phyloP scores from a whole-genome alignment of 2,797 vertebrate species.

The Brachyalestes nurse region DNA sequence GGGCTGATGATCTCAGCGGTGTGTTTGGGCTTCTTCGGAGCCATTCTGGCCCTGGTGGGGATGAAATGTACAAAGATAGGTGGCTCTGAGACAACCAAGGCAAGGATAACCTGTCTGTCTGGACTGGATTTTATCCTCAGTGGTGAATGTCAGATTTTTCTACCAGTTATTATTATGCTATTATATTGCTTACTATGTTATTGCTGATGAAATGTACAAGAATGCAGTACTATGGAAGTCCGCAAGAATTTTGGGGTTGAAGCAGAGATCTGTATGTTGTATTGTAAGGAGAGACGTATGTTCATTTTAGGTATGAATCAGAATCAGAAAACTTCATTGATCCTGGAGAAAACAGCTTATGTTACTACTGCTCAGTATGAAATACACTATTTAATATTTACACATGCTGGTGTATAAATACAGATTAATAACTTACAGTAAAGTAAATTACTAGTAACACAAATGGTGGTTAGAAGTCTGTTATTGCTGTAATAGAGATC shows the following conservation, averaged over 20 bases:
- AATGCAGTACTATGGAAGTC: neutral
- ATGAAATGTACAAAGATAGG: slow-evolving; percentile 98
- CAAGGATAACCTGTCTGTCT: slow-evolving; percentile 86
- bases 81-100: slow-evolving; percentile 89
- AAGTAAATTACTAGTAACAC: neutral
- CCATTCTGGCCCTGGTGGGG: slow-evolving; percentile 86
- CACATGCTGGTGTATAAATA: too few relatives aligned
- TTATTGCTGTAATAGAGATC: too few relatives aligned
- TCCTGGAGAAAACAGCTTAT: too few relatives aligned
- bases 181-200: neutral
- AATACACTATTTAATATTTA: too few relatives aligned
- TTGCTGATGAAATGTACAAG: neutral
- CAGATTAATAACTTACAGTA: too few relatives aligned
- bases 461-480: too few relatives aligned
- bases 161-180: neutral
- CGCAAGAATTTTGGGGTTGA: neutral
- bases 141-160: slow-evolving; percentile 77
- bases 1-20: slow-evolving; percentile 92
- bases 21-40: slow-evolving; percentile 91
- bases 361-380: too few relatives aligned
- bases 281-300: too few relatives aligned
- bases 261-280: neutral
- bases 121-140: slow-evolving; percentile 89
- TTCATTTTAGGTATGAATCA: too few relatives aligned
- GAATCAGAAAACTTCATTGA: too few relatives aligned